Base-by-base conservation (phyloP, 2,888 invertebrate genomes). In the Sclerodermus sp. region DNA sequence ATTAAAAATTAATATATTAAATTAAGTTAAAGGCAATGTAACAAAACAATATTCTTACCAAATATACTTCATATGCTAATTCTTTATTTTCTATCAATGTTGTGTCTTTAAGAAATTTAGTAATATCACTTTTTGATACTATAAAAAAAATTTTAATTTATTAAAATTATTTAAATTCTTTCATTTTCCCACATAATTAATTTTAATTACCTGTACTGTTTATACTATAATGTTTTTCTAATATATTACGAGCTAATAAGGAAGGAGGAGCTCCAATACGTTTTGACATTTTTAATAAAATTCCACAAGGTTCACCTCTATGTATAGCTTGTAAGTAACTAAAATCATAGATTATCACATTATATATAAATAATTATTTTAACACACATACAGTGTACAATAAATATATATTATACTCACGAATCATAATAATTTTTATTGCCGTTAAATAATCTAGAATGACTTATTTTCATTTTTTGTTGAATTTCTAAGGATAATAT, bases 61-160 rank as follows among this genome's bases (percentile, higher is more conserved):
- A 74, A 77, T 86, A 87, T 14, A 89, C 82, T 83, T 92, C 90
- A 73, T 85, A 85, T 0, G 90, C 86, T 48, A 91, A 80, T 64
- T 85, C 82, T 58, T 83, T 82, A 68, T 91, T 86, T 51, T 84
- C 82, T 64, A 92, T 89, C 14, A 87, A 76, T n/a, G 85, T 83
- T 6, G 90, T 87, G 64, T 91, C 88, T 70, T 86, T 86, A 60
- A 91, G 79, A 61, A 84, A 81, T 65, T 82, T 82, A 53, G 82
- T 85, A 2, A 82, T 77, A 57, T 77, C 65, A 49, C 77, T 67
- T 51, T 81, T 81, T 31, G 80, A 76, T 74, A 79, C 77, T 83
- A 79, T 51, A 83, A 72, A 44, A 42, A 37, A 42, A 47, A 40
- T 32, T 36, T 31, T 12, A 39, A 2, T 34, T 17, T 17, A 30